phyloP scores from a whole-genome alignment of 1,140 invertebrate genomes.

The Sweltsa coloradensis region DNA sequence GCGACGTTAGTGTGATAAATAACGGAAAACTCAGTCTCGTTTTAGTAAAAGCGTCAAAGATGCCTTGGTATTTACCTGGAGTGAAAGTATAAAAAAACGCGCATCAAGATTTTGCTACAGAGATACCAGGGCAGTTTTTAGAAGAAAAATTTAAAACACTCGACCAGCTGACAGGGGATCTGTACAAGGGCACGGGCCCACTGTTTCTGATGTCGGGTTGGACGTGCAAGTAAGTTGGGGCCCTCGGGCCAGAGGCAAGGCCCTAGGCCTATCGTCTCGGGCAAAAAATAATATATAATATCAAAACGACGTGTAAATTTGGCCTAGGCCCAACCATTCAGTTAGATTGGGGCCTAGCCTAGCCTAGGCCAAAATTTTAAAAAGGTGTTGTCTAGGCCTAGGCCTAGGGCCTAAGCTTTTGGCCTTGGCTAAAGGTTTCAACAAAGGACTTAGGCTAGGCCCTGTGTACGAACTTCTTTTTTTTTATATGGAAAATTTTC shows the following conservation, averaged over 20 bases:
- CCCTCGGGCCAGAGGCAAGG: no score
- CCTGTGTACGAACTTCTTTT: no score
- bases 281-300: no score
- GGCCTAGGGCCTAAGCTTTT: no score
- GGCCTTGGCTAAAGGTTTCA: no score
- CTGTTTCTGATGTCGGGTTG: slow-evolving; percentile 69
- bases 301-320: no score
- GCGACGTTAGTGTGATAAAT: neutral
- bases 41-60: slow-evolving; percentile 1
- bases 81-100: slow-evolving; percentile 72
- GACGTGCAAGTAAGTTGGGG: slow-evolving; percentile 63
- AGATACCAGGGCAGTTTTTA: slow-evolving; percentile 79
- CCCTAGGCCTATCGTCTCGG: neutral
- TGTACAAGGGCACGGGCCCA: slow-evolving; percentile 83
- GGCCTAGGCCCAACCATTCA: no score
- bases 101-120: slow-evolving; percentile 76
- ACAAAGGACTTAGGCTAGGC: no score
- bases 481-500: no score
- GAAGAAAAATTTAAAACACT: slow-evolving; percentile 81
- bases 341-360: no score
- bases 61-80: slow-evolving; percentile 35
- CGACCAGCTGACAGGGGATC: slow-evolving; percentile 79
- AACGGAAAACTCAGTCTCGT: neutral
- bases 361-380: no score
- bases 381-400: no score